A percentile compares a stretch with the other conserved stretches of the same genome.
phyloP scores from a whole-genome alignment of 1,140 invertebrate genomes.

The Orchesella cincta region DNA sequence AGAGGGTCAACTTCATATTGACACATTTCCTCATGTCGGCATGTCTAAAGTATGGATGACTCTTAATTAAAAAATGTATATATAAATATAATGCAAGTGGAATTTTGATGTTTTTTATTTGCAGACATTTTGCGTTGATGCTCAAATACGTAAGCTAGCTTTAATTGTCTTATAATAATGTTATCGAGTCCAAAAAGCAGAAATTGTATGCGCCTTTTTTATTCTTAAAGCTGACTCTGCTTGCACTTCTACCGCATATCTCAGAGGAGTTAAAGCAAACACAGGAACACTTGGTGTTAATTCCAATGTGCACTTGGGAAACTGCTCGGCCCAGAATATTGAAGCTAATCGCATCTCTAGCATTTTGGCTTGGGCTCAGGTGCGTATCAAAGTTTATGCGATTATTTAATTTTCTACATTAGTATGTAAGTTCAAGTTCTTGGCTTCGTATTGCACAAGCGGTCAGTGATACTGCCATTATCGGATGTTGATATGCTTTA shows the following conservation, averaged over 20 bases:
- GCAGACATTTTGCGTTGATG: slow-evolving; percentile 4
- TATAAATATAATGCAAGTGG: neutral
- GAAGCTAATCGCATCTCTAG: neutral
- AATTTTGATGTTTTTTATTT: neutral
- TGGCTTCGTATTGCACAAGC: too few relatives aligned
- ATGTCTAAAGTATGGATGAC: slow-evolving; percentile 1
- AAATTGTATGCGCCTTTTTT: neutral
- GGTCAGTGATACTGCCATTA: too few relatives aligned
- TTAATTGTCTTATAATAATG: neutral
- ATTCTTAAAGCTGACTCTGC: slow-evolving; percentile 3
- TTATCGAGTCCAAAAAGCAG: neutral
- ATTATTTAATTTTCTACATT: too few relatives aligned
- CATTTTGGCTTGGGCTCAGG: slow-evolving; percentile 21
- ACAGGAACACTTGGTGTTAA: slow-evolving; percentile 48
- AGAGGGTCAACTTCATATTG: slow-evolving; percentile 4
- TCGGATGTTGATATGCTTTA: too few relatives aligned
- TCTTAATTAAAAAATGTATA: neutral
- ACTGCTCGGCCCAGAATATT: neutral
- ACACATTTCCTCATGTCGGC: neutral
- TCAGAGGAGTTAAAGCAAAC: slow-evolving; percentile 57
- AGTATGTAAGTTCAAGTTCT: too few relatives aligned
- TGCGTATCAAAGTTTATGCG: too few relatives aligned
- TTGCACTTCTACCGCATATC: slow-evolving; percentile 56
- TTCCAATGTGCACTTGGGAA: neutral
- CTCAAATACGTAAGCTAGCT: neutral